Conservation (phyloP, 2,113 vertebrate genomes). For the Ia io region DNA sequence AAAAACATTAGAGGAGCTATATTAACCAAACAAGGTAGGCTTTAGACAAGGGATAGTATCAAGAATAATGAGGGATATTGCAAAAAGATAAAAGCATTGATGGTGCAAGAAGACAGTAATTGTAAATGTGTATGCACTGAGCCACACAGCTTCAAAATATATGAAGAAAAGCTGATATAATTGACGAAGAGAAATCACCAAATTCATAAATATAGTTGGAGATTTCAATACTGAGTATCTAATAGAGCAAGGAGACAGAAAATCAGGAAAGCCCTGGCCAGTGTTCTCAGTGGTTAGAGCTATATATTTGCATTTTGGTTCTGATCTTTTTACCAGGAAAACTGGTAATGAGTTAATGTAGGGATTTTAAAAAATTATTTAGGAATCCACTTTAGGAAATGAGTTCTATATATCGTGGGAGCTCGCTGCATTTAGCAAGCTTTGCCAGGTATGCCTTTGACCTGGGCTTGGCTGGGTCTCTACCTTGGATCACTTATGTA, state of each 20-base stretch:
- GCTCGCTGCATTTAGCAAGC: neutral
- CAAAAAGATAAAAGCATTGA: neutral
- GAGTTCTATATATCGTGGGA: neutral
- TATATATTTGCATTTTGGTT: slow-evolving; percentile 12
- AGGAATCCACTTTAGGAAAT: neutral
- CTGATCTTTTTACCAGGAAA: slow-evolving; percentile 4
- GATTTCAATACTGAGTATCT: neutral
- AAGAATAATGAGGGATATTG: neutral
- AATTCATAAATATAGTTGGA: neutral
- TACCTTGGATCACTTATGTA: neutral
- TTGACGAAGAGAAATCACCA: neutral
- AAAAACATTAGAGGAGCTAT: neutral
- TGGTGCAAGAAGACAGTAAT: neutral
- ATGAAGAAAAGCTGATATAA: neutral
- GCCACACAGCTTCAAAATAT: neutral
- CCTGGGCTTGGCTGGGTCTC: neutral
- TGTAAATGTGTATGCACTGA: neutral
- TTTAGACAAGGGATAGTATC: neutral
- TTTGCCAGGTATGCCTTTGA: neutral
- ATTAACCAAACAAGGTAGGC: neutral
- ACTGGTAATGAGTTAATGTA: neutral
- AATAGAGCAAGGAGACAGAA: too few relatives aligned
- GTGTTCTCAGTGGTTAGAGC: neutral
- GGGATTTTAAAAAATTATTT: neutral
- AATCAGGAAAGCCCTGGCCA: too few relatives aligned